Base-by-base conservation (phyloP, 2,888 invertebrate species). In the Prostheceraeus crozeri region DNA sequence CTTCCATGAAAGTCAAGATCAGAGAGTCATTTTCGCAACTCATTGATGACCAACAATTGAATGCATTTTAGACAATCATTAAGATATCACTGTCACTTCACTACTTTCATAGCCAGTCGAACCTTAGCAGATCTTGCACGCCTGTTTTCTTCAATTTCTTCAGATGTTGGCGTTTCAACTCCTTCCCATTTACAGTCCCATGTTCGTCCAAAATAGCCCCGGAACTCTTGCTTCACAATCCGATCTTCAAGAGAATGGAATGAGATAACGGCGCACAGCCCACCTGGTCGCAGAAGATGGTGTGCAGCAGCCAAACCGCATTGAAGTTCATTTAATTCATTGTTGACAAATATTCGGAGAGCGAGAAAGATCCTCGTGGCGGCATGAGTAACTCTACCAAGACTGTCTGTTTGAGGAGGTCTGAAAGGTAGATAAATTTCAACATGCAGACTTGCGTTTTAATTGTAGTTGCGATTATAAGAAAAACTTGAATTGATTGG, bases 321-420 rank as follows among this genome's bases (percentile, higher is more conserved):
- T 78, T 91, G 87, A 1, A 94, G 82, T 80, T 94, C 91, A 74
- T 94, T 94, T 1, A 94, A 77, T 78, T 94, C 94, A 74, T 94
- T 87, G 72, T 94, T 94, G 0, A 94, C 87, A 76, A 94, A 91
- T 69, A 94, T 93, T 62, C 94, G 81, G 63, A 94, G 75, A 0
- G 93, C 93, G 79, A 90, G 84, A 77, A 94, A 94, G 0, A 88
- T 84, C 80, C 89, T 90, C 0, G 90, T 91, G 0, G 91, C 93
- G 62, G 82, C 82, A 69, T 91, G 89, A 1, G 84, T 78, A 1
- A 81, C 82, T 62, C 88, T 79, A 59, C 84, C 83, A 6, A 90
- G 70, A 74, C 84, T 85, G 71, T 91, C 89, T 19, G 81, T 69
- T 51, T 83, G 76, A 35, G 79, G 67, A 66, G 81, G 79, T 35